Conservation (phyloP, 2,888 invertebrate species). For the Paralinhomoeus sp. region DNA sequence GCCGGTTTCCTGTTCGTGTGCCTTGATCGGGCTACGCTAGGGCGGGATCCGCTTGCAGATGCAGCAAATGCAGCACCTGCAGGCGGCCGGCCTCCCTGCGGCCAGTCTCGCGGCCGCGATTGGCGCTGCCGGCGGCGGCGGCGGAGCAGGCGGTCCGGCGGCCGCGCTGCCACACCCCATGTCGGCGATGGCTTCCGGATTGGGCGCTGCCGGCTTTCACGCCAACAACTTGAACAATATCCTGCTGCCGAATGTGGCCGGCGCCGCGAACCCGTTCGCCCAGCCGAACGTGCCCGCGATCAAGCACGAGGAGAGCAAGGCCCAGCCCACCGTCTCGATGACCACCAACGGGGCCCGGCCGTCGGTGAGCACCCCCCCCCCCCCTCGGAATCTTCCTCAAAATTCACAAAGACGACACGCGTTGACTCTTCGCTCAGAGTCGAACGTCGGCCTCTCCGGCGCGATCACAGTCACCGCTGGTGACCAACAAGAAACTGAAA, state of each 20-base stretch:
- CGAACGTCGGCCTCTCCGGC: conserved; percentile 3
- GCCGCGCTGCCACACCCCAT: conserved; percentile 4
- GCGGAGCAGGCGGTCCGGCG: neutral
- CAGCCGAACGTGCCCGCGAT: conserved; percentile 4
- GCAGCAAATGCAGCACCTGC: conserved; percentile 22
- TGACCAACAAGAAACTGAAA: conserved; percentile 9
- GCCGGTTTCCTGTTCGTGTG: too few relatives aligned
- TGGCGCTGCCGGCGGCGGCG: neutral
- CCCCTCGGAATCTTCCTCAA: too few relatives aligned
- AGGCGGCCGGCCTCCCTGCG: neutral
- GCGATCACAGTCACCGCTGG: neutral
- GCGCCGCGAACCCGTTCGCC: too few relatives aligned
- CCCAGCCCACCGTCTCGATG: too few relatives aligned
- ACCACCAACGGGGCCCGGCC: too few relatives aligned
- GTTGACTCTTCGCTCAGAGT: too few relatives aligned
- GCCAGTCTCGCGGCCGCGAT: conserved; percentile 4
- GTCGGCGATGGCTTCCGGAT: conserved; percentile 21
- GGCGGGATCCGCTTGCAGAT: too few relatives aligned
- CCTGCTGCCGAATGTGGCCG: too few relatives aligned
- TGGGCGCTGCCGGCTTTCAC: neutral
- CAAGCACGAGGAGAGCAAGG: conserved; percentile 9
- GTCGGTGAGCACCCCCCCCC: too few relatives aligned
- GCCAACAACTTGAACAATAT: too few relatives aligned
- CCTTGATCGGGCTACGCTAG: too few relatives aligned
- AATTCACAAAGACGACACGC: too few relatives aligned